These are phyloP conservation scores for Entomyzon cyanotis DNA, from an alignment of 2,113 vertebrate genomes.

Conservation along the genomic window DNA sequence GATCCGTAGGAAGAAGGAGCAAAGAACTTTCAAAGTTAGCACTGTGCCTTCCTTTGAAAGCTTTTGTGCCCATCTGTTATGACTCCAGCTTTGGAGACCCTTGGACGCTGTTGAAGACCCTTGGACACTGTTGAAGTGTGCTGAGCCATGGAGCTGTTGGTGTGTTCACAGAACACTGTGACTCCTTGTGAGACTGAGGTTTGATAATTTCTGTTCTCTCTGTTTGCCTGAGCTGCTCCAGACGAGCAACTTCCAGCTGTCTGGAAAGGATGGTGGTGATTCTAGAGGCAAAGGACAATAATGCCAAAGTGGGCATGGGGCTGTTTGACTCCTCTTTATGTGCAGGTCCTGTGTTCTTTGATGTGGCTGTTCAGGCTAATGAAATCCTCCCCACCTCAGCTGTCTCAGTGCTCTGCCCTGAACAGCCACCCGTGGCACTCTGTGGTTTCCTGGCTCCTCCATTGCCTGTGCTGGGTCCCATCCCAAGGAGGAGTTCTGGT, in stretches of 20 bases:
- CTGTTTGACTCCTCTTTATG: not conserved
- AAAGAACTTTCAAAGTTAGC: not conserved
- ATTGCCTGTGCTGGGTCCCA: fast-evolving
- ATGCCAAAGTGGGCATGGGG: fast-evolving
- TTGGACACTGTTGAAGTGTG: not conserved
- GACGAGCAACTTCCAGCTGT: not conserved
- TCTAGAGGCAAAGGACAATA: not conserved
- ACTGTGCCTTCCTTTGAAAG: not conserved
- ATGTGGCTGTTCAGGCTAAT: not conserved
- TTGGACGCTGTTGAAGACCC: not conserved
- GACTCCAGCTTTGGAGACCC: not conserved
- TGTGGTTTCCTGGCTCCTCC: not conserved
- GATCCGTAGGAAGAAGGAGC: not conserved
- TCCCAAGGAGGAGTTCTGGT: not conserved
- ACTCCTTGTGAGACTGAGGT: not conserved
- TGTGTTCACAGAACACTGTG: not conserved
- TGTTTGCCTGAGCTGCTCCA: not conserved
- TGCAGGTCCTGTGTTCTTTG: fast-evolving
- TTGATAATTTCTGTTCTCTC: not conserved
- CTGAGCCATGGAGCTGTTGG: not conserved
- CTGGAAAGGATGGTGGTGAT: not conserved
- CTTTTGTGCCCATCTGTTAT: not conserved
- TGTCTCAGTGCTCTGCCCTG: not conserved
- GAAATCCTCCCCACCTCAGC: not conserved
- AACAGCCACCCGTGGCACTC: fast-evolving